Evolutionary conservation across 1,140 invertebrate species (phyloP), one percentile per base, ranked within the genome.

Genomic region (Sitodiplosis mosellana): DNA sequence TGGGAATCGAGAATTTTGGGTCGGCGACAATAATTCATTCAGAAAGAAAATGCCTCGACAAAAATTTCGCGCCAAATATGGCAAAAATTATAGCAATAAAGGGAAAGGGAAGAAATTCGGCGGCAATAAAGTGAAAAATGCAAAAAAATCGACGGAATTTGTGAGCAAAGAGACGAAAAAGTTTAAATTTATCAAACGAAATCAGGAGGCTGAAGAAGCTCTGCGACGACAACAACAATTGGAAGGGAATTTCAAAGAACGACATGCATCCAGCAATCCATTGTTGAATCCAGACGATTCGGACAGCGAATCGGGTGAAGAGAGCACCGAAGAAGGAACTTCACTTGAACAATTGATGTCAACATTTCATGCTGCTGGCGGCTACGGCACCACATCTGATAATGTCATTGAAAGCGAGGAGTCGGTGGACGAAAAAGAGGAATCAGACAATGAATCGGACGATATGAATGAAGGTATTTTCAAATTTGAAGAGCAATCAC

Each of bases 341-440:
- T 61, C 67, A 12, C 60, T 73, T 53, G 63, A 66, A 45, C 61
- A 71, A 45, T 61, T 80, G 47, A 55, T 76, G 21, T 68, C 69
- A 1, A 73, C 71, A 48, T 76, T 80, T 56, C 58, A 49, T 18
- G 45, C 51, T n/a, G 53, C 48, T 38, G 50, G 42, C 15, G 50
- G 55, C 20, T 53, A 55, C 17, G 45, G 48, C 17, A 53, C 59
- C 19, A 57, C 59, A 42, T 63, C 63, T 44, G 59, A 63, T 27
- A 53, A 53, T 49, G 55, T 58, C 21, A 47, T 14, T 18, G 55
- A 57, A 34, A 49, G 48, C 33, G 54, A 60, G 47, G 49, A 53
- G 46, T 34, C 49, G 48, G 18, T 33, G 12, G 37, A 52, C n/a
- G 47, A 50, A n/a, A n/a, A n/a, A 12, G 48, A 55, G 4, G 55